These are phyloP conservation scores for Crotophaga sulcirostris DNA, from an alignment of 2,113 vertebrate genomes.

Conservation along the genomic window DNA sequence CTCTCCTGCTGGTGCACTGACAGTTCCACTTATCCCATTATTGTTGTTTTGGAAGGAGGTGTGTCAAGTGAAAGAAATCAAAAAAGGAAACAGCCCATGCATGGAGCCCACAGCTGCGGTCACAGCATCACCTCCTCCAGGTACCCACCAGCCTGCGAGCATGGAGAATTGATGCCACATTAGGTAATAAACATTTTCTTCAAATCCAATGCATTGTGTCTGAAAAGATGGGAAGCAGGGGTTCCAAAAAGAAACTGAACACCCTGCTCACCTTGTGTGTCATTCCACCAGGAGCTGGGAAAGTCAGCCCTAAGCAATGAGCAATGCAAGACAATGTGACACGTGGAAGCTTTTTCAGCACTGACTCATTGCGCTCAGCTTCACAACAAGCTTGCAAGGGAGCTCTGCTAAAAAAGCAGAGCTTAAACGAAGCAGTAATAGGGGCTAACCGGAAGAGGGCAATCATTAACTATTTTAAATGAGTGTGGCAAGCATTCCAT, in stretches of 20 bases:
- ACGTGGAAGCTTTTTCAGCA: fast-evolving
- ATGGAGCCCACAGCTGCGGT: fast-evolving
- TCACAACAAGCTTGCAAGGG: neutral
- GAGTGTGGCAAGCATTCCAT: fast-evolving
- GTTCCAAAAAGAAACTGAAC: neutral
- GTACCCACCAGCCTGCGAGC: neutral
- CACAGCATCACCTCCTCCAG: neutral
- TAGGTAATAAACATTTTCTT: neutral
- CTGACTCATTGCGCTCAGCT: neutral
- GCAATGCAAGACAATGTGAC: neutral
- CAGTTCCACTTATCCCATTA: neutral
- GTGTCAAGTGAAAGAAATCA: neutral
- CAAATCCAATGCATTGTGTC: fast-evolving
- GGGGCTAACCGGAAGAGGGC: slow-evolving; percentile 44
- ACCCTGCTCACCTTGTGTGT: neutral
- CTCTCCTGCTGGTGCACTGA: neutral
- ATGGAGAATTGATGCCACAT: fast-evolving
- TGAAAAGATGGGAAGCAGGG: neutral
- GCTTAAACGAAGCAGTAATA: neutral
- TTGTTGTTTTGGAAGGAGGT: slow-evolving; percentile 10
- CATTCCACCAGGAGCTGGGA: fast-evolving
- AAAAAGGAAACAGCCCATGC: neutral
- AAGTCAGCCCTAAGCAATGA: fast-evolving
- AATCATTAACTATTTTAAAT: neutral
- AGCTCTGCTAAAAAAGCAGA: neutral